These are phyloP conservation scores for Ectropis grisescens DNA, from an alignment of 1,140 invertebrate species.

Conservation along the genomic window DNA sequence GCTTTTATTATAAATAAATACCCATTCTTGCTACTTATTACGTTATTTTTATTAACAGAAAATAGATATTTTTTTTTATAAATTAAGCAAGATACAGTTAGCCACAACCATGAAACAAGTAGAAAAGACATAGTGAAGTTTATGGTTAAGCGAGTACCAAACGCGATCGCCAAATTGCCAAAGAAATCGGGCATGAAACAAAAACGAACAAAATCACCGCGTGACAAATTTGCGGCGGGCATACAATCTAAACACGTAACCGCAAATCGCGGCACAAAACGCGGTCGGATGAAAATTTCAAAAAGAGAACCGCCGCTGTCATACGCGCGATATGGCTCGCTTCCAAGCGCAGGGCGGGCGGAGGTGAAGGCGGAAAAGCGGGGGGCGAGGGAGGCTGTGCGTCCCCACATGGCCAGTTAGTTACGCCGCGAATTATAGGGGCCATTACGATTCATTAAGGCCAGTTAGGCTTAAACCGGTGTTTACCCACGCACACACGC, in stretches of 20 bases:
- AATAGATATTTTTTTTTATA: too few relatives aligned
- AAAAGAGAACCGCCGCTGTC: conserved; percentile 60
- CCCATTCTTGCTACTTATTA: too few relatives aligned
- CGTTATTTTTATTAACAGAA: too few relatives aligned
- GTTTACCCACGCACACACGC: conserved; percentile 60
- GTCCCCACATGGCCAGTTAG: conserved; percentile 68
- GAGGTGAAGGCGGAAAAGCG: too few relatives aligned
- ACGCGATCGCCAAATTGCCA: too few relatives aligned
- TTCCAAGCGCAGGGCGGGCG: conserved; percentile 31
- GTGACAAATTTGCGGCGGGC: conserved; percentile 31
- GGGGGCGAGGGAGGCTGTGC: conserved; percentile 20
- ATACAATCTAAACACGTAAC: conserved; percentile 52
- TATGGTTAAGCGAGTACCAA: too few relatives aligned
- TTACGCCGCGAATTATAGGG: conserved; percentile 72
- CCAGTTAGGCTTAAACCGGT: conserved; percentile 71
- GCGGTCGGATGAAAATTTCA: conserved; percentile 53
- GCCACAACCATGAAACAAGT: too few relatives aligned
- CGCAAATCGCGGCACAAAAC: conserved; percentile 43
- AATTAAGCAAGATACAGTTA: too few relatives aligned
- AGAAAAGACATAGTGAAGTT: too few relatives aligned
- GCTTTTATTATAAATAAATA: too few relatives aligned
- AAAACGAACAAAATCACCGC: conserved; percentile 1
- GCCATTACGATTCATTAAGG: conserved; percentile 73
- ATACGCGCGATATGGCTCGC: conserved; percentile 63
- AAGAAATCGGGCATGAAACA: too few relatives aligned